Evolutionary conservation across 2,113 vertebrate species (phyloP), one percentile per base, ranked within the genome.

Genomic region (Charina bottae): DNA sequence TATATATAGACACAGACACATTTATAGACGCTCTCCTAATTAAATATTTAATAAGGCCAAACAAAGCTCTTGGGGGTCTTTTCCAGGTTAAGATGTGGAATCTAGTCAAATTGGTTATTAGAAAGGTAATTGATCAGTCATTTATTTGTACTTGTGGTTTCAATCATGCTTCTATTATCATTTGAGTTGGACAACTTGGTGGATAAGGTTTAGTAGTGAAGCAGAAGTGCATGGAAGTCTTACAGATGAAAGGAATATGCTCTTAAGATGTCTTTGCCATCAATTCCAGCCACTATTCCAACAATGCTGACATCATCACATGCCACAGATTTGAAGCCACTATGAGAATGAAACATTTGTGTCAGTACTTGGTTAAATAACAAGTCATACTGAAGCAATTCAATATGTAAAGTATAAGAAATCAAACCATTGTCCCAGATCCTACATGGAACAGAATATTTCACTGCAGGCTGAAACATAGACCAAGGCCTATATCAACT

Each of bases 241-340:
- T 78, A 78, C 72, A 78, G 33, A 9, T 54, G 7, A 4, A 94
- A 95, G 56, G 28, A 84, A 0, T 87, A 72, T 53, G 87, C 87
- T 94, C 95, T 90, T 58, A 94, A 93, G 85, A 95, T 33, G 33
- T 93, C 87, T 13, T 33, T 95, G 12, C 90, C 60, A 55, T 54
- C 23, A 53, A 4, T 95, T 93, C 90, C 93, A 12, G 83, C 83
- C 83, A 72, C 91, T 89, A 92, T 89, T 33, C 21, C 93, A 37
- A 93, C 90, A 6, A 94, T 95, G 49, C 89, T 97, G 42, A 90
- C 17, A 8, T 93, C 54, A 23, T 95, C 93, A 68, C 93, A 94
- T 17, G 90, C 56, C 84, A 93, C 92, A 0, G 87, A 88, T 89
- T 11, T 94, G 78, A 96, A 96, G 23, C 90, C 93, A 28, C 90